Percentiles rank a stretch among this genome's conserved stretches.
phyloP scores from a whole-genome alignment of 1,140 invertebrate species.

The Asbolus verrucosus region DNA sequence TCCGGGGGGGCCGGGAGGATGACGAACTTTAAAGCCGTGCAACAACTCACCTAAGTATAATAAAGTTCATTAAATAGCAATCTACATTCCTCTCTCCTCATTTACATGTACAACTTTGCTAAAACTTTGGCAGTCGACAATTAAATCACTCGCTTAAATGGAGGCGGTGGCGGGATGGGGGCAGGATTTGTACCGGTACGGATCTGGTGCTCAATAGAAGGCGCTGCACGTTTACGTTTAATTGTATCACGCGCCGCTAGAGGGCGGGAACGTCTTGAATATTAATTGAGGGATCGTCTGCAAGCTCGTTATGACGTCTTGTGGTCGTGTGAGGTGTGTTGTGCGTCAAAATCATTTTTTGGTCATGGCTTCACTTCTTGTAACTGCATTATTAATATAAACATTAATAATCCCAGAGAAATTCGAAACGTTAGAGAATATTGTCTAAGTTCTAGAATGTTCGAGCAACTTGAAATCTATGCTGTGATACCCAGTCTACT shows the following conservation, averaged over 20 bases:
- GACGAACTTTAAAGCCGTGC: slow-evolving; percentile 34
- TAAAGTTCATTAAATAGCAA: slow-evolving; percentile 37
- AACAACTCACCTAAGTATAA: slow-evolving; percentile 39
- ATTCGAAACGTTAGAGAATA: too few relatives aligned
- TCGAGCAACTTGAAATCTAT: too few relatives aligned
- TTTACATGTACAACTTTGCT: slow-evolving; percentile 38
- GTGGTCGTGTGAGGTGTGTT: slow-evolving; percentile 15
- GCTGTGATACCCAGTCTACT: too few relatives aligned
- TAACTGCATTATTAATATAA: too few relatives aligned
- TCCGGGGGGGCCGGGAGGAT: background rate
- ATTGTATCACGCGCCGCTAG: slow-evolving; percentile 56
- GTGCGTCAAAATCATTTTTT: background rate
- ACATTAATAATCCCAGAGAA: too few relatives aligned
- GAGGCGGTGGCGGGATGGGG: slow-evolving; percentile 3
- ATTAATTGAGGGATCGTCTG: slow-evolving; percentile 49
- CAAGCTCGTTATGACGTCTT: slow-evolving; percentile 28
- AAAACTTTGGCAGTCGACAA: slow-evolving; percentile 35
- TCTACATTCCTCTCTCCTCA: slow-evolving; percentile 38
- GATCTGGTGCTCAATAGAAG: slow-evolving; percentile 35
- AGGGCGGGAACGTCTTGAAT: slow-evolving; percentile 55
- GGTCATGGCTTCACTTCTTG: too few relatives aligned
- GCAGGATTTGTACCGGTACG: slow-evolving; percentile 14
- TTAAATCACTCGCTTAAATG: slow-evolving; percentile 30
- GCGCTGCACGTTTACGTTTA: slow-evolving; percentile 56
- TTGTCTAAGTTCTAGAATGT: too few relatives aligned